These are phyloP conservation scores for Cnemophilus loriae DNA, from an alignment of 2,113 vertebrate species.

Conservation along the genomic window DNA sequence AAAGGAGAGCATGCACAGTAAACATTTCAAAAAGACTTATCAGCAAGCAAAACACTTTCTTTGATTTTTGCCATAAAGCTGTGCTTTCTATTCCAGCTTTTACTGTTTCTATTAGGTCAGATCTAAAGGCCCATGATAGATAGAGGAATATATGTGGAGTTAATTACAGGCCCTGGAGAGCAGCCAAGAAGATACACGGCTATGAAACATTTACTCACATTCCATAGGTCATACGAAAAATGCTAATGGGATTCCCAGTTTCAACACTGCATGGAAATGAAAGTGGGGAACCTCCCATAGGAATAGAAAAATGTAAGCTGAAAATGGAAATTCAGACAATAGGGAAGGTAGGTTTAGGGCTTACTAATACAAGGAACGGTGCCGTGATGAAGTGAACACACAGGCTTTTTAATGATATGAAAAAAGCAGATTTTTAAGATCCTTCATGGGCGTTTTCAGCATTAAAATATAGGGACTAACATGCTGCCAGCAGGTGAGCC, in stretches of 20 bases:
- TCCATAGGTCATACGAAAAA: not conserved
- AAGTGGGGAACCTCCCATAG: not conserved
- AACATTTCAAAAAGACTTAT: not conserved
- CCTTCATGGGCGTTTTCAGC: not conserved
- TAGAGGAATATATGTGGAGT: slow-evolving; percentile 5
- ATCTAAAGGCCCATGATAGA: not conserved
- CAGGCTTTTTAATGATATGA: not conserved
- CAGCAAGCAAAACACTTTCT: not conserved
- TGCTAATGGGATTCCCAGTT: slow-evolving; percentile 40
- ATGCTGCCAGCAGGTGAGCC: not conserved
- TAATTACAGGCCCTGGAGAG: slow-evolving; percentile 1
- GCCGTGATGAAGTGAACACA: not conserved
- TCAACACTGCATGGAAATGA: not conserved
- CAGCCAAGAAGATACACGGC: not conserved
- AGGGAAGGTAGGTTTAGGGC: not conserved
- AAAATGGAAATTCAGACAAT: not conserved
- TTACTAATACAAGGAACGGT: not conserved
- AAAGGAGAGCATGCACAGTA: not conserved
- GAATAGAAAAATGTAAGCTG: not conserved
- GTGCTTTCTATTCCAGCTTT: not conserved
- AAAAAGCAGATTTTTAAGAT: not conserved
- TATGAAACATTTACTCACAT: slow-evolving; percentile 20
- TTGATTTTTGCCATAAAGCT: not conserved
- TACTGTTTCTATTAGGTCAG: not conserved
- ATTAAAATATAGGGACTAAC: not conserved